Base-by-base conservation (phyloP, 1,140 invertebrate species). In the Drosophila auraria region DNA sequence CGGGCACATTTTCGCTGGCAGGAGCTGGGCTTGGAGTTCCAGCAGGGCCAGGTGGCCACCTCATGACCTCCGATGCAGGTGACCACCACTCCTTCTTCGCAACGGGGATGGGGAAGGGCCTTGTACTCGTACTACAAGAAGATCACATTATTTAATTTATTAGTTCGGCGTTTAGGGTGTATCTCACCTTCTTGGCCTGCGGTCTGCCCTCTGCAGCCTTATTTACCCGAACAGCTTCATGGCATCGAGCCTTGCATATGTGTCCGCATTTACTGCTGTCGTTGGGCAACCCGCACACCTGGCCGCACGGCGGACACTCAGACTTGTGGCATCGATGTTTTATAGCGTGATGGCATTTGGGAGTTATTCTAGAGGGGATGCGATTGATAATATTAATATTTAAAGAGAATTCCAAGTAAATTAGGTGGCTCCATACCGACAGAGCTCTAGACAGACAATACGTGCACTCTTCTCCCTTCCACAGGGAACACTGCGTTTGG, bases 291-390 rank as follows among this genome's bases (percentile, higher is more conserved):
- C 93, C 93, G 93, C 98, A 99, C 15, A 95, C 93, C 83, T 97
- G 95, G 42, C 93, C 94, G 92, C 98, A 99, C 0, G 96, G 95
- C 9, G 97, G 97, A 93, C 98, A 99, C 12, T 95, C 94, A 0
- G 96, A 97, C 92, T 97, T 97, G 93, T 99, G 98, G 91, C 98
- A 99, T 27, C 94, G 94, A 92, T 99, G 98, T 12, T 94, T 94
- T 64, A 96, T 94, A 45, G 95, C 93, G 91, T 98, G 97, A 79
- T 97, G 95, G 92, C 98, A 98, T 50, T 96, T 95, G 30, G 97
- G 94, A 4, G 95, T 94, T 50, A 95, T 94, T 77, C 96, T 97
- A 79, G 25, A 8, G 2, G 53, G 7, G 15, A 23, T 14, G 5
- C 0, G 0, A 30, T 40, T 38, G n/a, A 14, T 20, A 17, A 11